Evolutionary conservation across 2,113 vertebrate genomes (phyloP), one percentile per base, ranked within the genome.

Genomic region (Theristicus caerulescens): DNA sequence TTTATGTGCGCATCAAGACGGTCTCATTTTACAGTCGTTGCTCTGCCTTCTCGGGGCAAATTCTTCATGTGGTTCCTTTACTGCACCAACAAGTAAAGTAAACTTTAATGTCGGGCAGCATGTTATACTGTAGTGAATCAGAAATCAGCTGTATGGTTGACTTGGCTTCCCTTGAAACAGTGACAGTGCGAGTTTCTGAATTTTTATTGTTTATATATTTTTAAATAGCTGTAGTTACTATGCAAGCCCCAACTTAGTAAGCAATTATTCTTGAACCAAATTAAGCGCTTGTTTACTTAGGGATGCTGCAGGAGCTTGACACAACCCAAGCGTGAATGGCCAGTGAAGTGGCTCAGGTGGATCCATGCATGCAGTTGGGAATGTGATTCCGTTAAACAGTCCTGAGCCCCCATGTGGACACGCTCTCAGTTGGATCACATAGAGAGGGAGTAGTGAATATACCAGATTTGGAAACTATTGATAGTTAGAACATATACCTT

Each of bases 341-440:
- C 5, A 1, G 19, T 21, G 72, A 14, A 61, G n/a, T 24, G 42
- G 19, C 51, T 90, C 0, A 0, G 61, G n/a, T 38, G 70, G 34
- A 49, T 87, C 52, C 31, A 4, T 71, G 46, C 15, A 0, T 2
- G 42, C 0, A 0, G 0, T 0, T 47, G 47, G 42, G 57, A 79
- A 17, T 3, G 25, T 1, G 55, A 9, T 44, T 83, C 4, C 1
- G 55, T 18, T 49, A 2, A 86, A 18, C 12, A 12, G 19, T 8
- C 34, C 16, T 1, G 29, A 47, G 34, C 36, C 64, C 29, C 44
- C 21, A 1, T 81, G 11, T 5, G 21, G 19, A 3, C 1, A 0
- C 2, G 19, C n/a, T 49, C 25, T 71, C 36, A 1, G 19, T 26
- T 25, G 16, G 7, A 10, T 22, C 10, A 7, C 8, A 4, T 4